Conservation (phyloP, 2,113 vertebrate genomes). For the pig (Sus scrofa) region DNA sequence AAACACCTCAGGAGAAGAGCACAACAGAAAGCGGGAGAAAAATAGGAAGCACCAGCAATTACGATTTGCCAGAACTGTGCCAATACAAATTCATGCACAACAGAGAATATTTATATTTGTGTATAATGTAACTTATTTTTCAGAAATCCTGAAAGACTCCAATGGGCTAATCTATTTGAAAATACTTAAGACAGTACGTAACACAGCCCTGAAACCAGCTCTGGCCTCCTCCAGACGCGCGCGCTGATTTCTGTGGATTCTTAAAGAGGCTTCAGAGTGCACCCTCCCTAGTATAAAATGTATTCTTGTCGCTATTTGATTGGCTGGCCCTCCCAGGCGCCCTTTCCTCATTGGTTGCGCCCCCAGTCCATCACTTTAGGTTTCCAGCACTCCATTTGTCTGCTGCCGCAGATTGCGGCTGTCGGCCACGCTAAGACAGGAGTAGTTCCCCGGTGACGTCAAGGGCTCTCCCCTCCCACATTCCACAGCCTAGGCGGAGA, state of each 20-base stretch:
- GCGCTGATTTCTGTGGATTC: background rate
- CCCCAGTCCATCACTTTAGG: background rate
- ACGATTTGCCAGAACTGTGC: background rate
- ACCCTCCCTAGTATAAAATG: slow-evolving; percentile 70
- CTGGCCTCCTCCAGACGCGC: fast-evolving
- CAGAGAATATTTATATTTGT: background rate
- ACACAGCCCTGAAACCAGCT: fast-evolving
- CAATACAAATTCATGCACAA: background rate
- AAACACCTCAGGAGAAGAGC: background rate
- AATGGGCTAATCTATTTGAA: background rate
- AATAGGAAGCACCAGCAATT: background rate
- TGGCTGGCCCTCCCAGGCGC: slow-evolving; percentile 47
- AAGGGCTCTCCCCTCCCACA: slow-evolving; percentile 73
- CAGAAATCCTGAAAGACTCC: background rate
- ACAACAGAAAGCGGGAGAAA: background rate
- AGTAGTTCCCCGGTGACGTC: slow-evolving; percentile 61
- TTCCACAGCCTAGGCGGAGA: slow-evolving; percentile 79
- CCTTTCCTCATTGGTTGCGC: background rate
- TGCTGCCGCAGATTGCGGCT: background rate
- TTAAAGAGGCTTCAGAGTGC: too few relatives aligned
- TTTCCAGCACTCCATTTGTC: slow-evolving; percentile 74
- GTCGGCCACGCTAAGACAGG: fast-evolving
- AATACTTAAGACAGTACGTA: background rate
- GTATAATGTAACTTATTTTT: background rate
- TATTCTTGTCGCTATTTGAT: slow-evolving; percentile 89